A percentile compares a stretch with the other conserved stretches of the same genome.
Evolutionary conservation across 2,888 invertebrate species (phyloP).

Genomic region (Patella depressa): DNA sequence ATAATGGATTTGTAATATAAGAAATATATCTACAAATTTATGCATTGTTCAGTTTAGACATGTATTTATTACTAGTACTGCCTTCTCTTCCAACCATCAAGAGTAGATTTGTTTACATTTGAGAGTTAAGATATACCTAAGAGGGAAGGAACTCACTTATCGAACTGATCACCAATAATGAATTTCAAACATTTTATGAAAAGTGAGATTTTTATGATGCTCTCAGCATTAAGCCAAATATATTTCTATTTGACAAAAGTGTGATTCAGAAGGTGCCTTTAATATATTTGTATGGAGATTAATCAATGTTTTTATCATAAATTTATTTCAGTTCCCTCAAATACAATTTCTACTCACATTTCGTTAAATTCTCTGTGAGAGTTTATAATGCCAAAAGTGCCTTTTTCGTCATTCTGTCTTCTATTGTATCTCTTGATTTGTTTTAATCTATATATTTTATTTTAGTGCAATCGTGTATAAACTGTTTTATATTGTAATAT

Average conservation of each 20-base stretch:
- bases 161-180: too few relatives aligned
- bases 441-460: not conserved
- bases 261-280: not conserved
- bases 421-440: too few relatives aligned
- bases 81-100: too few relatives aligned
- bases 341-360: constrained; percentile 4
- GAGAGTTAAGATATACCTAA: too few relatives aligned
- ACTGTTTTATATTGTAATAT: not conserved
- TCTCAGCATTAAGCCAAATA: not conserved
- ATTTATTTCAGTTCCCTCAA: not conserved
- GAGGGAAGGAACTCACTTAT: too few relatives aligned
- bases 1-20: too few relatives aligned
- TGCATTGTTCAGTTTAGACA: too few relatives aligned
- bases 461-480: constrained; percentile 1
- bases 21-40: too few relatives aligned
- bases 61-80: too few relatives aligned
- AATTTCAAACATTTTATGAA: too few relatives aligned
- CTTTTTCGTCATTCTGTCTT: not conserved
- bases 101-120: too few relatives aligned
- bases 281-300: not conserved
- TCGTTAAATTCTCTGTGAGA: not conserved
- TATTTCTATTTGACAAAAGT: not conserved
- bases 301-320: not conserved
- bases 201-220: too few relatives aligned
- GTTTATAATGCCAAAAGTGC: not conserved